Evolutionary conservation across 2,797 vertebrate species (phyloP).

Genomic region (Tadarida brasiliensis): DNA sequence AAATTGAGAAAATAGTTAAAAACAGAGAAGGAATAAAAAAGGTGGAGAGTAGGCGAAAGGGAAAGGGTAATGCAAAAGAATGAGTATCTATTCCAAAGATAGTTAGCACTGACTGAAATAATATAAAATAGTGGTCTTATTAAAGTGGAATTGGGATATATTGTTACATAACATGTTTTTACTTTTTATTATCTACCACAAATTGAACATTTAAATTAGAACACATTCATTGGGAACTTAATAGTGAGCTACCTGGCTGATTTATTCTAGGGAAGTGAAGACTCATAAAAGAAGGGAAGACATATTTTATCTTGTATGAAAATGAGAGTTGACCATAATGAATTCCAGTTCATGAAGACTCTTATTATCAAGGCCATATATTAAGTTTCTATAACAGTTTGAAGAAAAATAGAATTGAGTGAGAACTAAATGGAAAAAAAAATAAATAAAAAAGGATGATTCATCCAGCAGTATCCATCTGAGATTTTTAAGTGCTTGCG

Average conservation of each 20-base stretch:
- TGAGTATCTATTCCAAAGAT: not conserved
- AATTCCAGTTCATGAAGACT: constrained; percentile 7
- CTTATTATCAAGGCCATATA: constrained; percentile 65
- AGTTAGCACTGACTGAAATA: not conserved
- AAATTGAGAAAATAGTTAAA: not conserved
- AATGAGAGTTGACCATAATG: not conserved
- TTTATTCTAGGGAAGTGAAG: not conserved
- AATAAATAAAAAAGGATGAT: not conserved
- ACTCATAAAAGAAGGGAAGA: not conserved
- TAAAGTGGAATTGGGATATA: constrained; percentile 28
- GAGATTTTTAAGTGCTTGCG: not conserved
- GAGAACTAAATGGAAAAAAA: constrained; percentile 64
- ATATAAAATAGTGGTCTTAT: not conserved
- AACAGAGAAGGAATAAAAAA: not conserved
- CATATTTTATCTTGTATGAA: constrained; percentile 28
- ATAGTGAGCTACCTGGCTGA: not conserved
- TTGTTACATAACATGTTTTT: not conserved
- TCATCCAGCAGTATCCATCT: not conserved
- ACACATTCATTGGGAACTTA: constrained; percentile 22
- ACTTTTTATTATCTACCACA: constrained; percentile 35
- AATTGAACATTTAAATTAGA: constrained; percentile 40
- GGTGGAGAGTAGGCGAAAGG: not conserved
- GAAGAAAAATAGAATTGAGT: constrained; percentile 67
- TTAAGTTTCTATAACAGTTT: constrained; percentile 57
- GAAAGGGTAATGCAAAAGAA: not conserved